These are phyloP conservation scores for Manis pentadactyla DNA, from an alignment of 2,797 vertebrate genomes.

Conservation along the genomic window DNA sequence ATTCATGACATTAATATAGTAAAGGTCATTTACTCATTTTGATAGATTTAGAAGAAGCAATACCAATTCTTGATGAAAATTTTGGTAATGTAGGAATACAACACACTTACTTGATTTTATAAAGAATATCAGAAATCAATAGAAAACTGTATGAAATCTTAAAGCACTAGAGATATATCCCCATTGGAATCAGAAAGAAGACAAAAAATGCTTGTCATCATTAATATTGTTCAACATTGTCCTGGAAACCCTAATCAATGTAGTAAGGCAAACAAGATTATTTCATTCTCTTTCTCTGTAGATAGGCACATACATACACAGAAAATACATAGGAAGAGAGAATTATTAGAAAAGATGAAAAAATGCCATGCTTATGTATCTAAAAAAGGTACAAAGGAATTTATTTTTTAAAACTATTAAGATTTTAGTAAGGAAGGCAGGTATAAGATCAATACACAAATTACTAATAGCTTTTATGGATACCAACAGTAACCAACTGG, in stretches of 20 bases:
- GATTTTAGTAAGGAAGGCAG: not conserved
- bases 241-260: not conserved
- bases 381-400: not conserved
- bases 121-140: not conserved
- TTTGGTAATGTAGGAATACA: slow-evolving; percentile 16
- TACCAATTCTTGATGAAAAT: not conserved
- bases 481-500: not conserved
- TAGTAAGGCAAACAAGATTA: not conserved
- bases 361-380: not conserved
- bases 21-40: slow-evolving; percentile 6
- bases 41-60: not conserved
- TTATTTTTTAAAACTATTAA: not conserved
- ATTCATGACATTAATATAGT: not conserved
- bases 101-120: slow-evolving; percentile 12
- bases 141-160: slow-evolving; percentile 43
- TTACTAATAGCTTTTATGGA: slow-evolving; percentile 30
- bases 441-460: not conserved
- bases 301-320: not conserved
- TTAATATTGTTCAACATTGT: not conserved
- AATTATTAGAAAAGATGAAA: not conserved
- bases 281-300: not conserved
- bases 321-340: not conserved
- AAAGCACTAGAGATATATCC: not conserved
- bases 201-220: not conserved
- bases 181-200: not conserved